Percentiles rank a stretch among this genome's conserved stretches.
Evolutionary conservation across 2,113 vertebrate genomes (phyloP).

Genomic region (Austrofundulus limnaeus): DNA sequence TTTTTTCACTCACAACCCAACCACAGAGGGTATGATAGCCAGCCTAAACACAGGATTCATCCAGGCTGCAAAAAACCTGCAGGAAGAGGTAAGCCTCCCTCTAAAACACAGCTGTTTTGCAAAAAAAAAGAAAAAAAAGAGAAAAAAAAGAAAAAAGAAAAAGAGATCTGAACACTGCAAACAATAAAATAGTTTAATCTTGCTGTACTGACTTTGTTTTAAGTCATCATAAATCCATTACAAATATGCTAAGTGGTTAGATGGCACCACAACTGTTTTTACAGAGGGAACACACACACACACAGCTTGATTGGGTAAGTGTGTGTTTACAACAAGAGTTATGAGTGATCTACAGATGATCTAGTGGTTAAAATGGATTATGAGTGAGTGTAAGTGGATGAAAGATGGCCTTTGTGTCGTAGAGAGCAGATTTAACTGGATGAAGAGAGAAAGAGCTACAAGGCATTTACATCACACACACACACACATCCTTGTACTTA

Average conservation of each 20-base stretch:
- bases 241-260: slow-evolving; percentile 24
- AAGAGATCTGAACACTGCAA: slow-evolving; percentile 14
- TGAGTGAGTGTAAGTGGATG: slow-evolving; percentile 63
- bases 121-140: background rate
- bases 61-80: slow-evolving; percentile 62
- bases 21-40: slow-evolving; percentile 18
- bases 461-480: slow-evolving; percentile 55
- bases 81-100: slow-evolving; percentile 48
- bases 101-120: slow-evolving; percentile 36
- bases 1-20: slow-evolving; percentile 29
- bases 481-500: too few species aligned
- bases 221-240: slow-evolving; percentile 24
- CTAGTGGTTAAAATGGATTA: slow-evolving; percentile 70
- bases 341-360: slow-evolving; percentile 62
- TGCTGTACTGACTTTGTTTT: slow-evolving; percentile 29
- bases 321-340: slow-evolving; percentile 36
- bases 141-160: background rate
- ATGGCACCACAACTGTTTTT: slow-evolving; percentile 25
- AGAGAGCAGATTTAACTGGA: slow-evolving; percentile 65
- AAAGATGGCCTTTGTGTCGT: slow-evolving; percentile 62
- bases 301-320: background rate
- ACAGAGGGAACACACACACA: slow-evolving; percentile 2
- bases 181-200: slow-evolving; percentile 11
- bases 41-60: slow-evolving; percentile 57
- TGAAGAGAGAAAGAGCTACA: slow-evolving; percentile 46